Conservation (phyloP, 2,888 invertebrate genomes). For the Callosobruchus maculatus region DNA sequence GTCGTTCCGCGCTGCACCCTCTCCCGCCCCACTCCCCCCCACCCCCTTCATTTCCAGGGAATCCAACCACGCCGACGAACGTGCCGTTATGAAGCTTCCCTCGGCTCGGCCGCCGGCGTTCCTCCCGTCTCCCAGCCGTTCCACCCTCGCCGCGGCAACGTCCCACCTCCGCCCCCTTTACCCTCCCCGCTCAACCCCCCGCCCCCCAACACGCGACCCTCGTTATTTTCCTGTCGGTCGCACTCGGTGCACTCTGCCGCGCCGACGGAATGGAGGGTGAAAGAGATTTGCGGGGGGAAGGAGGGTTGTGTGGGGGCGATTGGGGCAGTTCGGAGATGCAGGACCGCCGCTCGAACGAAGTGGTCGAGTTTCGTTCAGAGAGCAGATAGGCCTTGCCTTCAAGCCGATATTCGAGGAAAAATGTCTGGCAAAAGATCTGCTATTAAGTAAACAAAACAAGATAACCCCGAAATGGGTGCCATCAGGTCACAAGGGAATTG, state of each 20-base stretch:
- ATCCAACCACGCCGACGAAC: background rate
- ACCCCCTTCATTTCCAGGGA: background rate
- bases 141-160: slow-evolving; percentile 45
- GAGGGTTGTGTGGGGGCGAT: slow-evolving; percentile 10
- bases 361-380: too few species aligned
- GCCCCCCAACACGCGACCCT: slow-evolving; percentile 33
- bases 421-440: too few species aligned
- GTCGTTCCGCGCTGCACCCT: background rate
- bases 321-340: too few species aligned
- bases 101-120: background rate
- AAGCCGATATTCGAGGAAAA: too few species aligned
- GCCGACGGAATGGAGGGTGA: slow-evolving; percentile 26
- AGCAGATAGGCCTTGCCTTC: too few species aligned
- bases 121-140: slow-evolving; percentile 16
- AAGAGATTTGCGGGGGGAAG: slow-evolving; percentile 13
- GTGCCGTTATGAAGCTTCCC: background rate
- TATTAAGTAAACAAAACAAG: too few species aligned
- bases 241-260: slow-evolving; percentile 42
- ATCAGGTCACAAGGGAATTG: too few species aligned
- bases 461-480: too few species aligned
- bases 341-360: too few species aligned
- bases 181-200: too few species aligned
- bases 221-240: slow-evolving; percentile 47
- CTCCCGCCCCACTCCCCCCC: background rate
- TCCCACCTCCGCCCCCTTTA: slow-evolving; percentile 34